A percentile compares a stretch with the other conserved stretches of the same genome.
phyloP scores from a whole-genome alignment of 1,140 invertebrate genomes.

The Zaprionus nigranus region DNA sequence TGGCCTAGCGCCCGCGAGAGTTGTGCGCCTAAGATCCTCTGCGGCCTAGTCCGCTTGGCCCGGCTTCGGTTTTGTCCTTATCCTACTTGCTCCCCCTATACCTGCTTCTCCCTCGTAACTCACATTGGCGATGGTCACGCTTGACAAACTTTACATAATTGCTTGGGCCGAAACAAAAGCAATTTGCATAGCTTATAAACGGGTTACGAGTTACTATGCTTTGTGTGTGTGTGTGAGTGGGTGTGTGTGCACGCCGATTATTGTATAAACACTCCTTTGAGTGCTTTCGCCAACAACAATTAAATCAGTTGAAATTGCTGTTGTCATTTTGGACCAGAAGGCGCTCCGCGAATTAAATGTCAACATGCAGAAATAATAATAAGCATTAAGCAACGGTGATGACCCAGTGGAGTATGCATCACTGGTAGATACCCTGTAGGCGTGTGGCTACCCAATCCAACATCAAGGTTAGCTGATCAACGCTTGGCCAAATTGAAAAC shows the following conservation, averaged over 20 bases:
- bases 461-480: too few relatives aligned
- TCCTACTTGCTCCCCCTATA: neutral
- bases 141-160: constrained; percentile 72
- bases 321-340: constrained; percentile 43
- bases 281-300: constrained; percentile 52
- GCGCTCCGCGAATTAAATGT: constrained; percentile 41
- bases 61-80: neutral
- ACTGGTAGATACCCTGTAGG: neutral
- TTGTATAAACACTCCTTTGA: constrained; percentile 55
- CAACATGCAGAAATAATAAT: constrained; percentile 28
- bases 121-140: constrained; percentile 44
- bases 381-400: neutral
- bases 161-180: constrained; percentile 58
- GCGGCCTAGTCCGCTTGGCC: neutral
- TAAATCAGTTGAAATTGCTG: constrained; percentile 48
- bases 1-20: constrained; percentile 1
- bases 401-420: neutral
- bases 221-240: constrained; percentile 5
- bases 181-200: constrained; percentile 59
- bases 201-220: constrained; percentile 36
- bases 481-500: too few relatives aligned
- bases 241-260: constrained; percentile 30
- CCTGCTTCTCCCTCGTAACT: neutral
- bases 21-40: neutral
- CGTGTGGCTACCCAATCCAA: too few relatives aligned